Base-by-base conservation (phyloP, 2,888 invertebrate species). In the Drosophila kambysellisi region DNA sequence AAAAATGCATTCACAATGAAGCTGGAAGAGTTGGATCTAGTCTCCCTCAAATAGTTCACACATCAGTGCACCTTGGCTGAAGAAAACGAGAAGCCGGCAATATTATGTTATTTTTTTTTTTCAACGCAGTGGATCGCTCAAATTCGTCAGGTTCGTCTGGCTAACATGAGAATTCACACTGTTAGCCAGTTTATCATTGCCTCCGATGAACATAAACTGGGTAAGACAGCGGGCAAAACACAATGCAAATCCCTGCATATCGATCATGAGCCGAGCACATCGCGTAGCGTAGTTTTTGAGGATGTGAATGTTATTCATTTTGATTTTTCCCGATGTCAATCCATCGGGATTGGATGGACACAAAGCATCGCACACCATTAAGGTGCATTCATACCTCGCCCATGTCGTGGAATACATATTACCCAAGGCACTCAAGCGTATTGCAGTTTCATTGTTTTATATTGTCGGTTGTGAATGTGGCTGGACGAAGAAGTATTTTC, bases 211-310 rank as follows among this genome's bases (percentile, higher is more conserved):
- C 96, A 96, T 89, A 95, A 97, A 33, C 92, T 98, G 56, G 97
- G 97, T 91, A 95, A 96, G 83, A 96, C 96, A 4, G 85, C 71
- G 0, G 74, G 77, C 30, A 84, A 81, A 11, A 25, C 56, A 4
- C 51, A 73, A 2, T 57, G 51, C 43, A 79, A 71, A 11, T 56
- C 63, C 1, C 53, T 67, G 4, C 63, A 70, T 33, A 96, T 95
- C 82, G 99, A 99, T 92, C 96, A 96, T 87, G 99, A 99, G 93
- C 98, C 98, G 1, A 99, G 99, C 17, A 97, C 98, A 15, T 97
- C 99, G 0, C 95, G 99, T 71, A 99, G 99, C 60, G 99, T 99
- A 64, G 99, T 94, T 99, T 99, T 99, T 93, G 98, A 99, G 90
- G 96, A 96, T 92, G 99, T 99, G 0, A 96, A 99, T 94, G 98